phyloP scores from a whole-genome alignment of 2,113 vertebrate genomes.

The Psilopogon haemacephalus region DNA sequence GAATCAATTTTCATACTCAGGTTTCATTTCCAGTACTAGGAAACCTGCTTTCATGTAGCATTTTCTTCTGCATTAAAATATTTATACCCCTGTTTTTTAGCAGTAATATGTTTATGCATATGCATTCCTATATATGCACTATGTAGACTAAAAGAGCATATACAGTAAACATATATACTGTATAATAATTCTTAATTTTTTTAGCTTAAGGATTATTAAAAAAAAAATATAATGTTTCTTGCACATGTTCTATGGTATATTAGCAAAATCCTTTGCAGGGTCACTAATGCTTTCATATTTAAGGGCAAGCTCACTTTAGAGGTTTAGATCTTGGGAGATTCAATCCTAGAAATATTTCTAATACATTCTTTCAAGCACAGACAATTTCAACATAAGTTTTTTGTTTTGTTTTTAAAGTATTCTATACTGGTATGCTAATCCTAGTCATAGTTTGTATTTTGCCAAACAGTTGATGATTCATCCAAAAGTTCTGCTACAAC shows the following conservation, averaged over 20 bases:
- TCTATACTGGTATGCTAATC: background rate
- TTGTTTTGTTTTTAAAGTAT: background rate
- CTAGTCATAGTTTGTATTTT: background rate
- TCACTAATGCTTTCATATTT: background rate
- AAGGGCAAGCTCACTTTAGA: background rate
- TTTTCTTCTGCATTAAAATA: conserved; percentile 3
- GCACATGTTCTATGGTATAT: background rate
- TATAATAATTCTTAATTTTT: too few relatives aligned
- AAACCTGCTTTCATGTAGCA: conserved; percentile 18
- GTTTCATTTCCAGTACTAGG: background rate
- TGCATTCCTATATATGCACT: background rate
- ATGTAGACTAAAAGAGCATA: background rate
- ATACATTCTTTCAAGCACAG: background rate
- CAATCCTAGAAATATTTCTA: background rate
- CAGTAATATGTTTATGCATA: background rate
- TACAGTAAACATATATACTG: background rate
- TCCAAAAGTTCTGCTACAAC: background rate
- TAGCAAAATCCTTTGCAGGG: background rate
- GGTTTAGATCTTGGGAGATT: background rate
- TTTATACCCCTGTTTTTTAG: background rate
- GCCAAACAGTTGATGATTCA: background rate
- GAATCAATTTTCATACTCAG: conserved; percentile 34
- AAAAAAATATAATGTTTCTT: background rate
- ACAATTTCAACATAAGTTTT: background rate
- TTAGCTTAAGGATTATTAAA: too few relatives aligned